phyloP scores from a whole-genome alignment of 2,113 vertebrate species.

The Silurus glanis region DNA sequence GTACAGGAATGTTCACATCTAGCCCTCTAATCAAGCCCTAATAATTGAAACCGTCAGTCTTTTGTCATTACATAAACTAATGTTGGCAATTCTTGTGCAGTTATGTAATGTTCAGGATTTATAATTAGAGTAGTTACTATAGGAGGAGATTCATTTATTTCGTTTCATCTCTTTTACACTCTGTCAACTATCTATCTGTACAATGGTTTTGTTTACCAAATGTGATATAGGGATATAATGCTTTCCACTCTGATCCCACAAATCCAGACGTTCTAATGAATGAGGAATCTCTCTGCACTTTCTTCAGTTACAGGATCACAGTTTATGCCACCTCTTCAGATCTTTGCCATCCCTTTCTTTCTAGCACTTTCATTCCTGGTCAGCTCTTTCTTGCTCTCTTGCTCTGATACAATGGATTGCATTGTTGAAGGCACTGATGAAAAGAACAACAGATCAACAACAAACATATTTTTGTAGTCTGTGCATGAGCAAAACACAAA shows the following conservation, averaged over 20 bases:
- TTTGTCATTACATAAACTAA: background rate
- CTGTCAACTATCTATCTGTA: background rate
- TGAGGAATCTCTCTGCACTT: background rate
- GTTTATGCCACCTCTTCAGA: background rate
- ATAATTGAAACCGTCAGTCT: background rate
- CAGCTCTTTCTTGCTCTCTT: slow-evolving; percentile 48
- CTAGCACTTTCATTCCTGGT: background rate
- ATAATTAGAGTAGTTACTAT: slow-evolving; percentile 20
- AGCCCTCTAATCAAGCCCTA: background rate
- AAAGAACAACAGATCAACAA: slow-evolving; percentile 75
- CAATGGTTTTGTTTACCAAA: background rate
- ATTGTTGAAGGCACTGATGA: slow-evolving; percentile 72
- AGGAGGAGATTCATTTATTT: slow-evolving; percentile 5
- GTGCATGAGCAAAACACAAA: slow-evolving; percentile 36
- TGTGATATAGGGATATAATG: background rate
- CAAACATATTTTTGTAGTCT: slow-evolving; percentile 65
- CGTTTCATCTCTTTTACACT: background rate
- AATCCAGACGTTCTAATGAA: background rate
- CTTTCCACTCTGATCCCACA: background rate
- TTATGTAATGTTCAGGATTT: background rate
- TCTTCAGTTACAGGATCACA: background rate
- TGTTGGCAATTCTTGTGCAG: background rate
- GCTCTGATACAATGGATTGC: slow-evolving; percentile 70
- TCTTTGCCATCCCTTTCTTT: background rate
- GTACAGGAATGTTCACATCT: background rate